Base-by-base conservation (phyloP, 1,140 invertebrate species). In the Habropoda laboriosa region DNA sequence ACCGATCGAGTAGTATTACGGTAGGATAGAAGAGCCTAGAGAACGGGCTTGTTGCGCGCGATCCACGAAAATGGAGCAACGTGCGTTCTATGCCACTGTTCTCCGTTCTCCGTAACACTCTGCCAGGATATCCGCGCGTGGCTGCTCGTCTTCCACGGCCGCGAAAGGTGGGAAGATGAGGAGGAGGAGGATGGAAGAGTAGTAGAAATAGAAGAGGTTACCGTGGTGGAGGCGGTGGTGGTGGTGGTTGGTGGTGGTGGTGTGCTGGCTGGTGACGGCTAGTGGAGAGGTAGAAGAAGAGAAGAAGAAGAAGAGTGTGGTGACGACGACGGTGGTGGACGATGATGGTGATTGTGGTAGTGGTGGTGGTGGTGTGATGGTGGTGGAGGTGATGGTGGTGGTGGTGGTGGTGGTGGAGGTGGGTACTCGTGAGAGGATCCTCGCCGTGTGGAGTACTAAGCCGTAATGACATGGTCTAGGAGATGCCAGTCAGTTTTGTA, bases 381-480 rank as follows among this genome's bases (percentile, higher is more conserved):
- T 57, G 35, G 35, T 45, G 53, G 10, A 32, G 49, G 16, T 49
- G 70, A 35, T 66, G 70, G 49, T 12, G 63, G 35, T 57, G 67
- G 35, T 53, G 66, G 32, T 49, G 71, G 70, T 75, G 79, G 35
- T 66, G 83, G 71, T 71, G 78, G 53, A 64, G 60, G 68, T 63
- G 81, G 57, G 55, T 67, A 78, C 63, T 72, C 72, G 85, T 68
- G 81, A 86, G 79, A 91, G 87, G 91, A 91, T 91, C 87, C 91
- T 92, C 88, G 83, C 91, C 81, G 91, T 90, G 89, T 91, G 87
- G 91, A 92, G 91, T 88, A 91, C 92, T 90, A 90, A 90, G 89
- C 84, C 85, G 91, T 93, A 93, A 93, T 93, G 92, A 93, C 92
- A 92, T 92, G 92, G 89, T 93, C 92, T 93, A 93, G 91, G 91